Evolutionary conservation across 2,113 vertebrate genomes (phyloP), one percentile per base, ranked within the genome.

Genomic region (Strigops habroptila): DNA sequence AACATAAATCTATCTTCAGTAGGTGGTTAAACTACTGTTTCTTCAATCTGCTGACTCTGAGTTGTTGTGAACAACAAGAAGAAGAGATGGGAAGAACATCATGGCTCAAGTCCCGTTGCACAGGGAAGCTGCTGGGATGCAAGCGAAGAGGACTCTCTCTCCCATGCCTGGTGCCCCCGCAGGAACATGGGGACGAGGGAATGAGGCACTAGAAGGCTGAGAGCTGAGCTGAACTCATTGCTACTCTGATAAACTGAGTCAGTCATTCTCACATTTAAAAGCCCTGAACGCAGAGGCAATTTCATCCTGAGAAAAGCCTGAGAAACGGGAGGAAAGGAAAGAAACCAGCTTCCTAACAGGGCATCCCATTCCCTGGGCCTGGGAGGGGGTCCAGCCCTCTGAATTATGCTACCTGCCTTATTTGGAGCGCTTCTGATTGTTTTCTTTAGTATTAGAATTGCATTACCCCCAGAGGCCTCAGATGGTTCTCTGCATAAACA

Each of bases 101-200:
- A 18, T 39, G 52, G 71, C 62, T 28, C 9, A 43, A 75, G 31
- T 44, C 16, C 21, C 51, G 23, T 12, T 30, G 31, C 46, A 14
- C 49, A 46, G 28, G 33, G 49, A 35, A 53, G 49, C 18, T 74
- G 6, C 17, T 21, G n/a, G 23, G 21, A 65, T 48, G 28, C 19
- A 33, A 39, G 11, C 10, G 44, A 75, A 13, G 33, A 21, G 2
- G 2, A 18, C 5, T 65, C 28, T 35, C 22, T 52, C 9, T 63
- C 35, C 10, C 10, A 6, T 0, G 1, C 21, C 35, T 73, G 22
- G 17, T 73, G 21, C 25, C 8, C 3, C 3, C 9, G 8, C 31
- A 25, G 16, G 35, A 37, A 28, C 19, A n/a, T 2, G 3, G 2
- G 3, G 8, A 59, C 14, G 46, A 62, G 16, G 16, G 53, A 73